phyloP scores from a whole-genome alignment of 2,888 invertebrate species.

The Troglohyphantes excavatus region DNA sequence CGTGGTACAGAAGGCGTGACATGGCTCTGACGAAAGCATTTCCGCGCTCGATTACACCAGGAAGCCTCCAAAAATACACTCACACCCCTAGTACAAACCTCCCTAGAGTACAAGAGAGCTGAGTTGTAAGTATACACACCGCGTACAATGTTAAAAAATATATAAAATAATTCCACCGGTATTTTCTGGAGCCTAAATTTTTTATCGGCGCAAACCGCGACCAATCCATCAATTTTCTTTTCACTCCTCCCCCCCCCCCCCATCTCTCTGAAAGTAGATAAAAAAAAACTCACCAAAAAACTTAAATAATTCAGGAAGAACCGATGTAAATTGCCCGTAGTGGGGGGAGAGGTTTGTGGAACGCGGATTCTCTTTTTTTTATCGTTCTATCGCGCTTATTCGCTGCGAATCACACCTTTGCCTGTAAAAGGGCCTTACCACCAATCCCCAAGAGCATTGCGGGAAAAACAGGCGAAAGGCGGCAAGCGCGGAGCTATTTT shows the following conservation, averaged over 20 bases:
- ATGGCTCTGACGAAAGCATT: conserved; percentile 59
- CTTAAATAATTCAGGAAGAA: conserved; percentile 73
- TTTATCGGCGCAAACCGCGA: conserved; percentile 57
- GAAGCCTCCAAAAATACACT: conserved; percentile 55
- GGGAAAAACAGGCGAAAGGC: conserved; percentile 15
- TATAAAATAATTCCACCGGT: conserved; percentile 12
- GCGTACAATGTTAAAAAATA: conserved; percentile 30
- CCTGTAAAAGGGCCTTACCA: conserved; percentile 13
- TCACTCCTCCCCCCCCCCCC: neutral
- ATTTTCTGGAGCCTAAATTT: conserved; percentile 69
- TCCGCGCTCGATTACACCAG: conserved; percentile 65
- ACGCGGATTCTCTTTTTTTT: conserved; percentile 8
- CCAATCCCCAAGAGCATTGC: conserved; percentile 2
- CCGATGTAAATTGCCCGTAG: conserved; percentile 73
- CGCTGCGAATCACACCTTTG: conserved; percentile 73
- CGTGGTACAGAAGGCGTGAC: conserved; percentile 67
- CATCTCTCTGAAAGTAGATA: conserved; percentile 33
- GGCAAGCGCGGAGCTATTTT: conserved; percentile 22
- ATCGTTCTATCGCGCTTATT: conserved; percentile 66
- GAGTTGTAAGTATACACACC: conserved; percentile 75
- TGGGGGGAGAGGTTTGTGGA: conserved; percentile 39
- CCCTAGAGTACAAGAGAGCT: conserved; percentile 54
- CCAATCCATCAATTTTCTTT: conserved; percentile 74
- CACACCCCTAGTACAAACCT: conserved; percentile 1
- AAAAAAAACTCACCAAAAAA: conserved; percentile 61